phyloP scores from a whole-genome alignment of 2,888 invertebrate genomes.

The Drosophila kambysellisi region DNA sequence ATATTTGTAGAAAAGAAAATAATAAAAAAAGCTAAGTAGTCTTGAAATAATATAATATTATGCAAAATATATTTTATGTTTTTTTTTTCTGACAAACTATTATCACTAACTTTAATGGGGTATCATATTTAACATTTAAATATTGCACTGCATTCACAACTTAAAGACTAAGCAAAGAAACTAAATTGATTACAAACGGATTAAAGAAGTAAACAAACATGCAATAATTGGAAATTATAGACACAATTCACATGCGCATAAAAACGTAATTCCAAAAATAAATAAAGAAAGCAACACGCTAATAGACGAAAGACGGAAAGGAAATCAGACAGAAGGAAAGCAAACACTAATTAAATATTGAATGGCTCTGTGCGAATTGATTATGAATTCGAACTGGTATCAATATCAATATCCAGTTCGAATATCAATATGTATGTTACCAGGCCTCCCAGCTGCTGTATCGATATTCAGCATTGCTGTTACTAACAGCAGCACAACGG shows the following conservation, averaged over 20 bases:
- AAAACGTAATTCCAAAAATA: slow-evolving; percentile 18
- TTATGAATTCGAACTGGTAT: slow-evolving; percentile 51
- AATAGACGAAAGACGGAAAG: slow-evolving; percentile 18
- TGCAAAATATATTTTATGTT: not conserved
- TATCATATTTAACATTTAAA: not conserved
- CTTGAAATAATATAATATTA: not conserved
- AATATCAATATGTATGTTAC: slow-evolving; percentile 38
- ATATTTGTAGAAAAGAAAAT: not conserved
- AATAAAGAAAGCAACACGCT: slow-evolving; percentile 15
- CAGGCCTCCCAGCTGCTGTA: slow-evolving; percentile 68
- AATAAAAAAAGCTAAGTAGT: not conserved
- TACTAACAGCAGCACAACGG: slow-evolving; percentile 54
- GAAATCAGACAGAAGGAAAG: slow-evolving; percentile 29
- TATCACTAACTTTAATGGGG: not conserved
- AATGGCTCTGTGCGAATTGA: slow-evolving; percentile 64
- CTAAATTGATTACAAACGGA: slow-evolving; percentile 3
- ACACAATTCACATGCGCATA: slow-evolving; percentile 23
- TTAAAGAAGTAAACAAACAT: slow-evolving; percentile 18
- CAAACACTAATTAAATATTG: slow-evolving; percentile 55
- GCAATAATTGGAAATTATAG: slow-evolving; percentile 11
- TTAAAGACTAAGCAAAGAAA: not conserved
- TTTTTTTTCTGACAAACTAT: not conserved
- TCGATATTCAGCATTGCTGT: slow-evolving; percentile 57
- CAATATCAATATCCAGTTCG: slow-evolving; percentile 33
- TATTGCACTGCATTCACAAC: slow-evolving; percentile 3